Evolutionary conservation across 2,113 vertebrate genomes (phyloP).

Genomic region (Hippocampus zosterae): DNA sequence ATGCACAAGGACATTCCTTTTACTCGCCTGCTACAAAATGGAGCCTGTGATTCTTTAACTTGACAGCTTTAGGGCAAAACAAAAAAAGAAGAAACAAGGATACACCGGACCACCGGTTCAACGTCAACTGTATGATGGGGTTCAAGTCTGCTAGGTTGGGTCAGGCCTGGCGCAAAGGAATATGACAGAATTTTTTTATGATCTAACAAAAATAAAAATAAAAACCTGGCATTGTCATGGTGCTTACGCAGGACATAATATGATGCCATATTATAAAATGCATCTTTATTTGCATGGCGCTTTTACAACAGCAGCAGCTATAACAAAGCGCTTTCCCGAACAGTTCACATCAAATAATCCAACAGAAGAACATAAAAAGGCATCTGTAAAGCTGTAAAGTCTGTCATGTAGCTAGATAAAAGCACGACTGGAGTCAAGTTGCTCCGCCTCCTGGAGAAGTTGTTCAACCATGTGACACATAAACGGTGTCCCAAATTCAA

Average conservation of each 20-base stretch:
- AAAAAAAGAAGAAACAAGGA: slow-evolving; percentile 30
- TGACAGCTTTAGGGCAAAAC: slow-evolving; percentile 42
- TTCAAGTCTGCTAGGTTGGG: background rate
- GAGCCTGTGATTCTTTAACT: slow-evolving; percentile 28
- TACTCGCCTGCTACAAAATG: slow-evolving; percentile 33
- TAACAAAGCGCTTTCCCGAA: too few relatives aligned
- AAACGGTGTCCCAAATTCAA: background rate
- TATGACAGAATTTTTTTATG: background rate
- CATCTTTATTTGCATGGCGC: too few relatives aligned
- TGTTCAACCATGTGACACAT: background rate
- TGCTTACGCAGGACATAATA: too few relatives aligned
- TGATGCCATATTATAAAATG: too few relatives aligned
- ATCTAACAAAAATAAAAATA: background rate
- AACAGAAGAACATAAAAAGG: background rate
- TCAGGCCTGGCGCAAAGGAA: slow-evolving; percentile 4
- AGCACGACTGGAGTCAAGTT: background rate
- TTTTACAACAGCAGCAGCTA: too few relatives aligned
- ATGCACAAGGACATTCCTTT: slow-evolving; percentile 35
- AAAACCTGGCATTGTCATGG: too few relatives aligned
- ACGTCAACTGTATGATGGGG: background rate
- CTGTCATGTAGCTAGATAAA: background rate
- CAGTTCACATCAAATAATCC: too few relatives aligned
- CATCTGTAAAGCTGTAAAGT: background rate
- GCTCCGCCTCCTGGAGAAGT: background rate
- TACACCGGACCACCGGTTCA: background rate